phyloP scores from a whole-genome alignment of 2,888 invertebrate species.

The Leptinotarsa rubiginosa region DNA sequence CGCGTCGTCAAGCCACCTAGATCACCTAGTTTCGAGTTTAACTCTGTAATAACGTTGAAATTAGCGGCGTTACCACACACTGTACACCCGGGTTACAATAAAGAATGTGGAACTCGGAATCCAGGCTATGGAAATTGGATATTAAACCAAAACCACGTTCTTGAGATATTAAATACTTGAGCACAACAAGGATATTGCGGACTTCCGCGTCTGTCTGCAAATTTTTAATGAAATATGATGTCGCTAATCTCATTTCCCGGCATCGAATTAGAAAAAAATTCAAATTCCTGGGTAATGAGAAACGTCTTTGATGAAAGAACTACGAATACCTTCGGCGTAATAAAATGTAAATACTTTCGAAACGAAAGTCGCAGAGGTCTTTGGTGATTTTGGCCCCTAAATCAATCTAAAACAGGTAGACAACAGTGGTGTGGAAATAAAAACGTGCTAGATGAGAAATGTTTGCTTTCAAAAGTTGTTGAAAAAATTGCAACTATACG shows the following conservation, averaged over 20 bases:
- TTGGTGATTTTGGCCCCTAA: constrained; percentile 3
- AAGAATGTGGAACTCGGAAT: constrained; percentile 45
- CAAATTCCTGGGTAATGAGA: background rate
- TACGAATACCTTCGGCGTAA: background rate
- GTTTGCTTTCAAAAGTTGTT: too few relatives aligned
- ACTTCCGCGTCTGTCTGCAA: constrained; percentile 26
- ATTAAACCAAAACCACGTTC: constrained; percentile 57
- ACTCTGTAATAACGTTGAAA: constrained; percentile 17
- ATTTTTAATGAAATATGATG: constrained; percentile 18
- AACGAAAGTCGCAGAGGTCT: background rate
- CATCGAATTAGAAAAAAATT: constrained; percentile 3
- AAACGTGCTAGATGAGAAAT: too few relatives aligned
- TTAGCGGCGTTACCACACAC: constrained; percentile 21
- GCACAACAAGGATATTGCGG: constrained; percentile 36
- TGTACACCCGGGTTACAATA: constrained; percentile 27
- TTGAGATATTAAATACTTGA: constrained; percentile 57
- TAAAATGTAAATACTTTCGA: background rate
- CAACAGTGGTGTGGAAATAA: too few relatives aligned
- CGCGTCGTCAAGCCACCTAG: background rate
- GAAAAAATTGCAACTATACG: too few relatives aligned
- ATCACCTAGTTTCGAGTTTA: constrained; percentile 15
- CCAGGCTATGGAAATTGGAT: constrained; percentile 54
- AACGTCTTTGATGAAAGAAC: background rate
- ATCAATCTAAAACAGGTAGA: too few relatives aligned
- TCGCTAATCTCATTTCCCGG: constrained; percentile 8